Evolutionary conservation across 1,140 invertebrate species (phyloP).

Genomic region (Phymorhynchus buccinoides): DNA sequence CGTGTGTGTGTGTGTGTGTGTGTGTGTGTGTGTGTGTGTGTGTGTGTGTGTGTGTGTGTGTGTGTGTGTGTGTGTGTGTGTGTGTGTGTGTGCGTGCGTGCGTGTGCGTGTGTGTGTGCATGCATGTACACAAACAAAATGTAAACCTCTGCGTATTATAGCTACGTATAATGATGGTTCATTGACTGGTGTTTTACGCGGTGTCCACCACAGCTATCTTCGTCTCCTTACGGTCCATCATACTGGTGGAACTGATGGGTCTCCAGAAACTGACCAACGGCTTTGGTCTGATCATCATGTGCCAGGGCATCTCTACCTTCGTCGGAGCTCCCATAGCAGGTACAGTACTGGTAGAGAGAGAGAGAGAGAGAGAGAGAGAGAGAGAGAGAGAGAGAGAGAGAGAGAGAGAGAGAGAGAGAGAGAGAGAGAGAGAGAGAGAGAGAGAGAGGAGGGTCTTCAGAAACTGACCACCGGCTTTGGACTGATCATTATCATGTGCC

Average conservation of each 20-base stretch:
- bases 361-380: no score
- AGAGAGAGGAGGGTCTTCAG: slow-evolving; percentile 91
- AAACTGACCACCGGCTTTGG: slow-evolving; percentile 96
- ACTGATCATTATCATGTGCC: slow-evolving; percentile 90
- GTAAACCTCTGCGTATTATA: no score
- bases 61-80: neutral
- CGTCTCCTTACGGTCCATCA: slow-evolving; percentile 93
- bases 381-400: no score
- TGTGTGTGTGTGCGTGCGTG: neutral
- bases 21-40: neutral
- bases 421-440: no score
- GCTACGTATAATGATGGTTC: neutral
- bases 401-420: no score
- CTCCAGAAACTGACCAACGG: slow-evolving; percentile 93
- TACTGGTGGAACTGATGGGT: slow-evolving; percentile 93
- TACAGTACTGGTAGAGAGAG: no score
- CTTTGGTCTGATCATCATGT: slow-evolving; percentile 92
- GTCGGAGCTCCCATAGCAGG: slow-evolving; percentile 90
- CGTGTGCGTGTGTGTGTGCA: neutral
- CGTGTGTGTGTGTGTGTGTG: slow-evolving; percentile 2
- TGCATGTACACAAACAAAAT: neutral
- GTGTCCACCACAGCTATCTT: slow-evolving; percentile 76
- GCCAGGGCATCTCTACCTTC: slow-evolving; percentile 91
- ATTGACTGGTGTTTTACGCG: neutral
- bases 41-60: neutral